A percentile compares a stretch with the other conserved stretches of the same genome.
These are phyloP conservation scores for Penaeus vannamei DNA, from an alignment of 1,140 invertebrate genomes.

Conservation along the genomic window DNA sequence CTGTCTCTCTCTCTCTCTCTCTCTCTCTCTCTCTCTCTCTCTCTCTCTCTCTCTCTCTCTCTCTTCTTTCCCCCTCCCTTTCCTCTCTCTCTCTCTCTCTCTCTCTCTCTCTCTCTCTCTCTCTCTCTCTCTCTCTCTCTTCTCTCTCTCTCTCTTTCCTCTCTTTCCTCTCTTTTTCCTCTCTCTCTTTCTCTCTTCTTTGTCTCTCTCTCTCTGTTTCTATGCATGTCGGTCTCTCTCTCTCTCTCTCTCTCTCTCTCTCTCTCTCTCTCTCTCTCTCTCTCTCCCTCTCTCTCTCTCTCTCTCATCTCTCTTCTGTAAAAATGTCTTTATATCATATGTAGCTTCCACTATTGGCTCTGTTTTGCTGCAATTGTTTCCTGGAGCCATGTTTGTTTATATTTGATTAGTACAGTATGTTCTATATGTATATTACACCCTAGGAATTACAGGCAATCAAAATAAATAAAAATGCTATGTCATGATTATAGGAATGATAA, in stretches of 20 bases:
- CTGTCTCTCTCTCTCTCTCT: background rate
- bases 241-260: constrained; percentile 11
- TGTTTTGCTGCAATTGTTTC: no score
- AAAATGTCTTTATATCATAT: no score
- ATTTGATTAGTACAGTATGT: no score
- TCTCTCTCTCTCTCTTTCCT: background rate
- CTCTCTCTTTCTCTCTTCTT: background rate
- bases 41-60: constrained; percentile 15
- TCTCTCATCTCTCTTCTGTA: background rate
- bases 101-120: constrained; percentile 5
- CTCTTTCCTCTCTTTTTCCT: background rate
- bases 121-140: background rate
- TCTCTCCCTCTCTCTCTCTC: background rate
- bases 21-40: constrained; percentile 9
- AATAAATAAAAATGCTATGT: no score
- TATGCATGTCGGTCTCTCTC: background rate
- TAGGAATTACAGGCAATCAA: no score
- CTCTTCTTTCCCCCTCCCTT: background rate
- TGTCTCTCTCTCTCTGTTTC: background rate
- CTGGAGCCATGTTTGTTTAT: no score
- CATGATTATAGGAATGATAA: no score
- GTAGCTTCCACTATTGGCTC: no score
- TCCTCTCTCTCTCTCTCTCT: background rate
- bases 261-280: background rate
- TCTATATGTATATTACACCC: no score